Base-by-base conservation (phyloP, 2,888 invertebrate genomes). In the Nasonovia ribisnigri region DNA sequence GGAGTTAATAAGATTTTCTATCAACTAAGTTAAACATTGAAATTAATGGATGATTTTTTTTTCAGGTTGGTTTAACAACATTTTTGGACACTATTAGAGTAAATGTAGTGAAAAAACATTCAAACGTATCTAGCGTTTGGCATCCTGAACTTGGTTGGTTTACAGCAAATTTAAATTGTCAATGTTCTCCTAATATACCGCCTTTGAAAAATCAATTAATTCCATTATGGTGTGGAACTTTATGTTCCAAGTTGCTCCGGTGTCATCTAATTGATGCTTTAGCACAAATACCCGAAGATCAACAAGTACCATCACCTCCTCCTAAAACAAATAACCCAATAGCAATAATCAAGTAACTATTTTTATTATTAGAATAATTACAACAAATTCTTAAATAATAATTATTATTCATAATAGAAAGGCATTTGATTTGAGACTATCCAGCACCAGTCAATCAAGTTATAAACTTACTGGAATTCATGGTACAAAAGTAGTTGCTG, bases 101-200 rank as follows among this genome's bases (percentile, higher is more conserved):
- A 95, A 98, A 98, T 95, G 98, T 99, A n/a, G 97, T 98, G 16
- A 97, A 97, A 95, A 99, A 99, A 96, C 97, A 97, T 95, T 94
- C 92, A 67, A 98, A 98, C 2, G 98, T 98, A 95, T 97, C 99
- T 91, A 98, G 98, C 90, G 98, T 99, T 96, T 99, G 99, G 99
- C 99, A 99, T 96, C 99, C 99, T 10, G 97, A 99, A 48, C 97
- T 99, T 26, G 99, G 99, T 84, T 99, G 99, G 99, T 99, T 99
- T 95, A 97, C 97, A 0, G 94, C 94, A 43, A 97, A 98, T 94
- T 96, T 97, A 51, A 93, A 93, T 29, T 93, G 93, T 57, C 86
- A 60, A 43, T 93, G 93, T 90, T 93, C 93, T 90, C 93, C 93
- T 43, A 93, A 93, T 42, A 90, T 98, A 96, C 96, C 97, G 0